phyloP scores from a whole-genome alignment of 2,888 invertebrate species.

The Epinotia nisella region DNA sequence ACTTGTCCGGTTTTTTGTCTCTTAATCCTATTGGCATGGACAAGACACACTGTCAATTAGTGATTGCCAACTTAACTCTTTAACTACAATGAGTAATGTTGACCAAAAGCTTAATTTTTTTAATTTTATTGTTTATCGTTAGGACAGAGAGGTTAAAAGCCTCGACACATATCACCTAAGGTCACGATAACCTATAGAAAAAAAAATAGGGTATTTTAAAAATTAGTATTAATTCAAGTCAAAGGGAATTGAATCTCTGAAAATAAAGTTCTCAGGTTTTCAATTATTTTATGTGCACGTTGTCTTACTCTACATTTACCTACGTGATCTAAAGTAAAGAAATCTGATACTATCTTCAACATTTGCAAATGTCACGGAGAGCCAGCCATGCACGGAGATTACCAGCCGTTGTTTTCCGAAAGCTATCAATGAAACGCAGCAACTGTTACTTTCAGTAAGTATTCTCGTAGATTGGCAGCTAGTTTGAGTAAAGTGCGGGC shows the following conservation, averaged over 20 bases:
- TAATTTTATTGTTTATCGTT: neutral
- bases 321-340: too few species aligned
- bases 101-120: neutral
- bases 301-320: too few species aligned
- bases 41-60: slow-evolving; percentile 26
- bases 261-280: neutral
- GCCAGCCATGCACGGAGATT: too few species aligned
- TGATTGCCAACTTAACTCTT: slow-evolving; percentile 13
- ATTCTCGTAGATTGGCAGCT: neutral
- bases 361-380: too few species aligned
- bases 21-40: slow-evolving; percentile 25
- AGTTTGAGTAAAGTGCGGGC: slow-evolving; percentile 7
- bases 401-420: too few species aligned
- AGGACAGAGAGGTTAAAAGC: neutral
- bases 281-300: too few species aligned
- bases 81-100: slow-evolving; percentile 14
- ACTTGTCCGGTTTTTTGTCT: too few species aligned
- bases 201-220: neutral
- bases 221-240: too few species aligned
- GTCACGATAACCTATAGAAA: neutral
- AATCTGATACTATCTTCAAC: too few species aligned
- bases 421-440: neutral
- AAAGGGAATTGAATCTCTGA: neutral
- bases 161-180: neutral
- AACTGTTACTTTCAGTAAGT: slow-evolving; percentile 25